Evolutionary conservation across 2,888 invertebrate genomes (phyloP).

Genomic region (Notocelia uddmanniana): DNA sequence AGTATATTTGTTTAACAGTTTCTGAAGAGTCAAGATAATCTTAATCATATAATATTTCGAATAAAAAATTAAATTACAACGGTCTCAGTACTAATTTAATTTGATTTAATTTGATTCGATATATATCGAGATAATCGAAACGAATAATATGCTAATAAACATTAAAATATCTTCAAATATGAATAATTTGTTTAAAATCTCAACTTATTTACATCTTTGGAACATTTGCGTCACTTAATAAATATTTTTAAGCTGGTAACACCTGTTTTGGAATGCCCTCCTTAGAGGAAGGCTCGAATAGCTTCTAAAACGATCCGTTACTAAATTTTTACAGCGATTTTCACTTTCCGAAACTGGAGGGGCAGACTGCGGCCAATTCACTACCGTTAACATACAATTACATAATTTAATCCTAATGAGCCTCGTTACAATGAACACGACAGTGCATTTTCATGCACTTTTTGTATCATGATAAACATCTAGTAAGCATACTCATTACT

Average conservation of each 20-base stretch:
- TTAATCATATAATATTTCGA: conserved; percentile 1
- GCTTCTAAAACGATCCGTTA: conserved; percentile 39
- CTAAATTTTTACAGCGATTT: conserved; percentile 47
- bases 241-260: conserved; percentile 45
- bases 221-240: conserved; percentile 44
- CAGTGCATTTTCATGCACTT: not conserved
- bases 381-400: conserved; percentile 21
- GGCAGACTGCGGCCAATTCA: conserved; percentile 47
- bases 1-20: conserved; percentile 9
- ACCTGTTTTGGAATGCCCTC: conserved; percentile 47
- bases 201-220: conserved; percentile 45
- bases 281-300: conserved; percentile 45
- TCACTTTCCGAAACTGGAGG: conserved; percentile 45
- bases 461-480: conserved; percentile 1
- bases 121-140: conserved; percentile 20
- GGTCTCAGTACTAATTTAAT: conserved; percentile 25
- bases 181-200: conserved; percentile 36
- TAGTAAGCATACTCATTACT: too few species aligned
- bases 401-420: conserved; percentile 28
- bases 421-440: conserved; percentile 26
- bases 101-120: conserved; percentile 11
- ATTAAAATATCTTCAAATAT: conserved; percentile 40
- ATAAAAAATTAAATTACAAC: conserved; percentile 17
- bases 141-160: conserved; percentile 22
- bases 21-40: conserved; percentile 12